Conservation (phyloP, 2,888 invertebrate species). For the Agrotis clavis region DNA sequence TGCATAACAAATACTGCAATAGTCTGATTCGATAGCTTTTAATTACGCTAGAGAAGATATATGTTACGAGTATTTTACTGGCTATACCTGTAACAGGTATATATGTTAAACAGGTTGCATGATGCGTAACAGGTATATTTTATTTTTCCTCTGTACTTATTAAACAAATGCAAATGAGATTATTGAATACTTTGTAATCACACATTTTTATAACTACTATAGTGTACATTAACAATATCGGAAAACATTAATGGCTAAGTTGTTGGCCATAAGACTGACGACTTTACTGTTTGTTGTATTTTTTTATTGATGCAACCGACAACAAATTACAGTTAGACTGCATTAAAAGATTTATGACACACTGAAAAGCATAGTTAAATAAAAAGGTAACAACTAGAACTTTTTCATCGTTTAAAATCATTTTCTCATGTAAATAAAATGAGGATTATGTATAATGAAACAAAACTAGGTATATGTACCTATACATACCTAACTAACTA, state of each 20-base stretch:
- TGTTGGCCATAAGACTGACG: constrained; percentile 29
- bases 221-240: constrained; percentile 11
- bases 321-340: constrained; percentile 9
- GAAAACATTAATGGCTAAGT: constrained; percentile 22
- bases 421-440: neutral
- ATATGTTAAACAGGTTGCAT: too few relatives aligned
- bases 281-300: constrained; percentile 1
- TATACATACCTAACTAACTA: neutral
- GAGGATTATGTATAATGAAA: neutral
- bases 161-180: constrained; percentile 4
- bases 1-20: neutral
- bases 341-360: neutral
- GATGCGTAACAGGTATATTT: neutral
- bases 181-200: constrained; percentile 27
- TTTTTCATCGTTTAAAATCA: too few relatives aligned
- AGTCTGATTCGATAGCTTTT: neutral
- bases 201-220: neutral
- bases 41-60: neutral
- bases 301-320: constrained; percentile 8
- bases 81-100: neutral
- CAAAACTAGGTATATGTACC: neutral
- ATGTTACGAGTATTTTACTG: too few relatives aligned
- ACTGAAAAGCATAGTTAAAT: neutral
- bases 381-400: neutral
- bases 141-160: neutral